Conservation (phyloP, 1,140 invertebrate genomes). For the Charaxes varanes region DNA sequence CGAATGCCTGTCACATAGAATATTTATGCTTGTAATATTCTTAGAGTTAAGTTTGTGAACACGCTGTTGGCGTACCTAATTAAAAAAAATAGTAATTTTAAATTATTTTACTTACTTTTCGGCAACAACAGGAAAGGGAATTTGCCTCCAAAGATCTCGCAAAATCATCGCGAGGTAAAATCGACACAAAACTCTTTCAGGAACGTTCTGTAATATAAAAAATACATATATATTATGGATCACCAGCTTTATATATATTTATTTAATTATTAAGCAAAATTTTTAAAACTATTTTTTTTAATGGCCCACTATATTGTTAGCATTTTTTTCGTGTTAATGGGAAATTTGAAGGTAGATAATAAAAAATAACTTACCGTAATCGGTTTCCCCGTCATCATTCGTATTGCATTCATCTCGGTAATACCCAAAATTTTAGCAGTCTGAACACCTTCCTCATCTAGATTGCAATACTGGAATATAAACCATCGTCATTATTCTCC, state of each 20-base stretch:
- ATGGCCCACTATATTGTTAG: too few species aligned
- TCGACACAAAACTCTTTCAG: conserved; percentile 77
- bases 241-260: neutral
- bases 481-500: too few species aligned
- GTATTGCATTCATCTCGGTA: conserved; percentile 77
- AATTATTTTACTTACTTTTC: conserved; percentile 80
- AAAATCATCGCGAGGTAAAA: conserved; percentile 92
- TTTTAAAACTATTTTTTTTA: neutral
- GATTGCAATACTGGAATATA: conserved; percentile 71
- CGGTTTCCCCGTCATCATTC: conserved; percentile 77
- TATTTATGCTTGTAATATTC: too few species aligned
- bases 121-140: conserved; percentile 82
- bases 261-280: neutral
- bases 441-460: conserved; percentile 75
- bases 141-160: conserved; percentile 86
- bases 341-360: too few species aligned
- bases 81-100: too few species aligned
- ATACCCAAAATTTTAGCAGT: conserved; percentile 81
- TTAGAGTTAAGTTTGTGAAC: too few species aligned
- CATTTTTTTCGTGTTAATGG: too few species aligned
- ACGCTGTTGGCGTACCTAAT: too few species aligned
- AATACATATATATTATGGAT: neutral
- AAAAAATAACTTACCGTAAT: conserved; percentile 49
- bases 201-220: conserved; percentile 66
- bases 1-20: too few species aligned